phyloP scores from a whole-genome alignment of 2,888 invertebrate species.

The Amphipyra tragopoginis region DNA sequence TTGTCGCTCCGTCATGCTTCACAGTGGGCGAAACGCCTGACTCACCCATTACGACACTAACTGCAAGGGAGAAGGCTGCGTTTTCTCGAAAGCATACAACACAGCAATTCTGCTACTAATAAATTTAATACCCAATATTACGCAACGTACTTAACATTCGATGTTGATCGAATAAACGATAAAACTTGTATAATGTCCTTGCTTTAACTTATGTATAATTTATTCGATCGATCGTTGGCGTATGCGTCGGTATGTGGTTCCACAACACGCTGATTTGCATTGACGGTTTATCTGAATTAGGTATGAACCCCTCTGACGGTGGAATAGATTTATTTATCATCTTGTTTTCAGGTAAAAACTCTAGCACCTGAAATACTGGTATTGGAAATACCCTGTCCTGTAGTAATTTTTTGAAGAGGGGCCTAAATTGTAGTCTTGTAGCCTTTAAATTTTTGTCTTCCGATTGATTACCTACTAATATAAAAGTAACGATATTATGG shows the following conservation, averaged over 20 bases:
- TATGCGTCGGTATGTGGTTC: constrained; percentile 42
- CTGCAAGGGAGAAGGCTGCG: neutral
- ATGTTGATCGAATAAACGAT: constrained; percentile 28
- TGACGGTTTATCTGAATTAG: constrained; percentile 27
- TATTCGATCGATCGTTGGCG: constrained; percentile 47
- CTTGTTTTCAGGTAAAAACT: neutral
- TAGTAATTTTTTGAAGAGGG: too few relatives aligned
- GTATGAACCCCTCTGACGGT: neutral
- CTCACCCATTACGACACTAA: too few relatives aligned
- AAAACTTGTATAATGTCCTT: constrained; percentile 43
- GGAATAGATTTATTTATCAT: constrained; percentile 5
- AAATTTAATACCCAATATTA: constrained; percentile 19
- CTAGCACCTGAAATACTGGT: too few relatives aligned
- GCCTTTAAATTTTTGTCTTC: too few relatives aligned
- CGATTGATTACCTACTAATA: too few relatives aligned
- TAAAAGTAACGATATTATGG: too few relatives aligned
- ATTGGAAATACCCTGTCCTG: too few relatives aligned
- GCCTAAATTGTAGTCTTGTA: too few relatives aligned
- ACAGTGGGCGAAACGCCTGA: too few relatives aligned
- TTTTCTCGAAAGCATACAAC: neutral
- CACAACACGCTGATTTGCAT: constrained; percentile 17
- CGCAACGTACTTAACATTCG: constrained; percentile 43
- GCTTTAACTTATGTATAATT: constrained; percentile 42
- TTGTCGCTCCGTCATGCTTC: too few relatives aligned
- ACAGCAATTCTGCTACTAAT: constrained; percentile 1